phyloP scores from a whole-genome alignment of 2,797 vertebrate species.

The Carcharodon carcharias region DNA sequence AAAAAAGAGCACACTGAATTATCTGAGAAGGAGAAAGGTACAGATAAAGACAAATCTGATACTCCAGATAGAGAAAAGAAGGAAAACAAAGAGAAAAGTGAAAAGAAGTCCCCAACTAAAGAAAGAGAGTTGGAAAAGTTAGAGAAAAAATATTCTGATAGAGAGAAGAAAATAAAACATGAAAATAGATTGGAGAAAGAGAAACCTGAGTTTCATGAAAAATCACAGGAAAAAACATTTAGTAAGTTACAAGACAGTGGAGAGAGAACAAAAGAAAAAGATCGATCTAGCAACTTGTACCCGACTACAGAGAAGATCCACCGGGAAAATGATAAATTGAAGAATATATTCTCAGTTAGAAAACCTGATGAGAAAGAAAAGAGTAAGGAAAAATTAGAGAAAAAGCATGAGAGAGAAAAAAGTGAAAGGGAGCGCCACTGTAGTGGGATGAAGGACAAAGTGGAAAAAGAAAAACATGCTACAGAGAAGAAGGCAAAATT shows the following conservation, averaged over 20 bases:
- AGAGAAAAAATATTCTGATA: constrained; percentile 80
- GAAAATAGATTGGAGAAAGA: constrained; percentile 73
- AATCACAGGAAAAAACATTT: constrained; percentile 63
- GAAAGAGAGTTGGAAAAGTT: constrained; percentile 81
- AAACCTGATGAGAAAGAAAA: constrained; percentile 83
- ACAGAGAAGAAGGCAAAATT: constrained; percentile 77
- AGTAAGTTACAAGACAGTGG: constrained; percentile 56
- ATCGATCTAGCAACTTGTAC: constrained; percentile 55
- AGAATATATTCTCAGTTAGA: constrained; percentile 61
- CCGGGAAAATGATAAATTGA: constrained; percentile 84
- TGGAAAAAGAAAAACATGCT: constrained; percentile 69
- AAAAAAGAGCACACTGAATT: constrained; percentile 50
- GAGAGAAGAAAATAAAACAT: constrained; percentile 80
- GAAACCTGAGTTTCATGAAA: constrained; percentile 72
- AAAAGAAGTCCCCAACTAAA: constrained; percentile 71
- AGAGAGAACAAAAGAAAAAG: constrained; percentile 73
- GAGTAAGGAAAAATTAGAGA: constrained; percentile 80
- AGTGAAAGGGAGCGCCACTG: constrained; percentile 69
- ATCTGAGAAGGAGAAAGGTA: constrained; percentile 54
- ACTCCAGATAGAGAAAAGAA: constrained; percentile 66
- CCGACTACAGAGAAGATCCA: constrained; percentile 74
- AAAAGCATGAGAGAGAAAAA: constrained; percentile 78
- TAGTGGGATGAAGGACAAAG: constrained; percentile 72
- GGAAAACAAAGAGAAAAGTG: constrained; percentile 72
- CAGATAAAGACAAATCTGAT: constrained; percentile 63